Evolutionary conservation across 2,888 invertebrate species (phyloP).

Genomic region (Athripsodes cinereus): DNA sequence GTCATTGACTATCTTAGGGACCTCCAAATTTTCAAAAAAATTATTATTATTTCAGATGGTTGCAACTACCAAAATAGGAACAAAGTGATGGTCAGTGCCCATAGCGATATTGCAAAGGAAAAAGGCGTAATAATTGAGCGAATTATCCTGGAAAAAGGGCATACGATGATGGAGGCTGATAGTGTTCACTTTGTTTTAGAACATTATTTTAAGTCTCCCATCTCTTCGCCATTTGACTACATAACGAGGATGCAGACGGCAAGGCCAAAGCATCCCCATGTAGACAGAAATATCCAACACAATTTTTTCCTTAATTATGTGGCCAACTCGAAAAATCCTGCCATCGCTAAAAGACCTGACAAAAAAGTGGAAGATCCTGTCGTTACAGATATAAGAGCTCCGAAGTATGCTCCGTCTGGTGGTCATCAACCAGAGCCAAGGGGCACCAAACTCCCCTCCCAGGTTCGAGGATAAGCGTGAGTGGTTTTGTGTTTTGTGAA

Average conservation of each 20-base stretch:
- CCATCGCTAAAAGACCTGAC: no score
- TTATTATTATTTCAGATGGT: constrained; percentile 1
- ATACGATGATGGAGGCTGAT: constrained; percentile 10
- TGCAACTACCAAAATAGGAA: no score
- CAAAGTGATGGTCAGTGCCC: constrained; percentile 9
- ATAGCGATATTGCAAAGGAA: constrained; percentile 1
- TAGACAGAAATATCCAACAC: background rate
- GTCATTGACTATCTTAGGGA: background rate
- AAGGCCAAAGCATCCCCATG: no score
- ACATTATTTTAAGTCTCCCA: constrained; percentile 2
- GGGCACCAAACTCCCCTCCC: no score
- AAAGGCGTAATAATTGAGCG: background rate
- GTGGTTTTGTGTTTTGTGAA: no score
- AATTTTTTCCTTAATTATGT: background rate
- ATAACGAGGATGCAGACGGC: no score
- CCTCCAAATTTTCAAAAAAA: background rate
- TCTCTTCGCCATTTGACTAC: background rate
- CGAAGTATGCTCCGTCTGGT: no score
- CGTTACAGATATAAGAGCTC: no score
- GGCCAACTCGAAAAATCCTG: background rate
- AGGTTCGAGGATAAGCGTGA: no score
- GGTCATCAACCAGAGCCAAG: no score
- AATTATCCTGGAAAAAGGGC: constrained; percentile 4
- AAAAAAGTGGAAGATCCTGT: no score
- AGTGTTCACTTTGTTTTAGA: constrained; percentile 2